Evolutionary conservation across 2,888 invertebrate species (phyloP).

Genomic region (Ditylenchus weischeri): DNA sequence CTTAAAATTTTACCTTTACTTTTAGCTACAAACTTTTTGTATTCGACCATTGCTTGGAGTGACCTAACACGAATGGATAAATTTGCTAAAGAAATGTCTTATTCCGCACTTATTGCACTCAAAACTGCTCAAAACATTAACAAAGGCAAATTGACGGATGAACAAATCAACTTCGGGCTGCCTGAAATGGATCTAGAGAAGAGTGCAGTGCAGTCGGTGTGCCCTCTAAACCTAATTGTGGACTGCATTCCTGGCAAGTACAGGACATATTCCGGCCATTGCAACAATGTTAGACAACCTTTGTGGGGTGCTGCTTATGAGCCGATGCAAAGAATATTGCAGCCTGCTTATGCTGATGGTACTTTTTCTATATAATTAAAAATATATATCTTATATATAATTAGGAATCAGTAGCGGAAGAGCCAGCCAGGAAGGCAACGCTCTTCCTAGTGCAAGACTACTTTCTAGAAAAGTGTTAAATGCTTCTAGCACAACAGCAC

Average conservation of each 20-base stretch:
- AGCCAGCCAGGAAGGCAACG: conserved; percentile 26
- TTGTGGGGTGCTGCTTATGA: conserved; percentile 54
- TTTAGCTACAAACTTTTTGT: conserved; percentile 28
- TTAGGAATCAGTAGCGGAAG: conserved; percentile 37
- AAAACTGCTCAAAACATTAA: conserved; percentile 37
- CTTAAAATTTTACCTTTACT: conserved; percentile 19
- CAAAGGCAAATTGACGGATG: conserved; percentile 22
- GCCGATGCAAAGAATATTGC: conserved; percentile 49
- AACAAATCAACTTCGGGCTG: conserved; percentile 36
- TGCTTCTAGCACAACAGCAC: conserved; percentile 11
- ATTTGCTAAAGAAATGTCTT: conserved; percentile 53
- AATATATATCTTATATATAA: too few relatives aligned
- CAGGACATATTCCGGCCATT: conserved; percentile 56
- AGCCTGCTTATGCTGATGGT: conserved; percentile 57
- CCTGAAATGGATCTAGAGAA: conserved; percentile 38
- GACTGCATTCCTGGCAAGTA: conserved; percentile 57
- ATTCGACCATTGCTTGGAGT: conserved; percentile 38
- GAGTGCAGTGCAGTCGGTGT: conserved; percentile 45
- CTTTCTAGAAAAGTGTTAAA: conserved; percentile 36
- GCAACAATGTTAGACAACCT: conserved; percentile 58
- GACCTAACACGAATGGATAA: conserved; percentile 42
- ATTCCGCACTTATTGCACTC: conserved; percentile 50
- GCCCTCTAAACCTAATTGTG: conserved; percentile 52
- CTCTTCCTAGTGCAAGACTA: conserved; percentile 38
- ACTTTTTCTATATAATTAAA: background rate